Percentiles rank a stretch among this genome's conserved stretches.
These are phyloP conservation scores for Stichodactyla helianthus DNA, from an alignment of 64 coral and sea anemone species.

Conservation along the genomic window DNA sequence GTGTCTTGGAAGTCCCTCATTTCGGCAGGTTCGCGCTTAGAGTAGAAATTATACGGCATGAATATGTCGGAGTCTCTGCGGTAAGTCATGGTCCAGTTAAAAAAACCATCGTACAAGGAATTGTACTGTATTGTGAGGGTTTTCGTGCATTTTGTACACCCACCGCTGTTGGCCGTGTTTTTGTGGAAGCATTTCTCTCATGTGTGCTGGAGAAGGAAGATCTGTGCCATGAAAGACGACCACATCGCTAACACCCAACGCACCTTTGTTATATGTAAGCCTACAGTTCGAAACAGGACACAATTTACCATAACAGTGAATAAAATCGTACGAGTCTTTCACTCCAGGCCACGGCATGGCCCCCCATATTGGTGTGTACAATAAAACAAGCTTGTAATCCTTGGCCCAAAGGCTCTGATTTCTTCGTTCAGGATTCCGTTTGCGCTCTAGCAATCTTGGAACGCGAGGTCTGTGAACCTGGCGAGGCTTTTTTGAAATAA, in stretches of 20 bases:
- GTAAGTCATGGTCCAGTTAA: conserved; percentile 76
- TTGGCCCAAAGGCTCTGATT: background rate
- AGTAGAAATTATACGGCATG: conserved; percentile 44
- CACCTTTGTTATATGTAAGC: conserved; percentile 51
- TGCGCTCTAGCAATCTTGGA: background rate
- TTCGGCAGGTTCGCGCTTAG: background rate
- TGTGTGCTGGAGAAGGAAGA: conserved; percentile 28
- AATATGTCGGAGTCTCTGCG: conserved; percentile 55
- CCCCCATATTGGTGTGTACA: conserved; percentile 50
- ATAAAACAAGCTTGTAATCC: conserved; percentile 24
- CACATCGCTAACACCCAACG: conserved; percentile 21
- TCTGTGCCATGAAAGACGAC: conserved; percentile 65
- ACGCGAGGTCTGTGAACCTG: background rate
- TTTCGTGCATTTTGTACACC: conserved; percentile 63
- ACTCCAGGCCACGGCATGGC: conserved; percentile 40
- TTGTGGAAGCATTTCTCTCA: conserved; percentile 17
- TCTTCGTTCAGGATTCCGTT: background rate
- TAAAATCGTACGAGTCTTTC: conserved; percentile 40
- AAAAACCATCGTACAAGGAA: conserved; percentile 34
- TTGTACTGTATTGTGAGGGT: conserved; percentile 33
- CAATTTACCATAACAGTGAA: conserved; percentile 29
- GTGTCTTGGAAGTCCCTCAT: background rate
- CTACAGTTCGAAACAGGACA: conserved; percentile 40
- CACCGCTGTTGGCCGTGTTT: conserved; percentile 30
- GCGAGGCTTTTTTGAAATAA: background rate